These are phyloP conservation scores for Saimiri boliviensis DNA, from an alignment of 2,113 vertebrate genomes.

Conservation along the genomic window DNA sequence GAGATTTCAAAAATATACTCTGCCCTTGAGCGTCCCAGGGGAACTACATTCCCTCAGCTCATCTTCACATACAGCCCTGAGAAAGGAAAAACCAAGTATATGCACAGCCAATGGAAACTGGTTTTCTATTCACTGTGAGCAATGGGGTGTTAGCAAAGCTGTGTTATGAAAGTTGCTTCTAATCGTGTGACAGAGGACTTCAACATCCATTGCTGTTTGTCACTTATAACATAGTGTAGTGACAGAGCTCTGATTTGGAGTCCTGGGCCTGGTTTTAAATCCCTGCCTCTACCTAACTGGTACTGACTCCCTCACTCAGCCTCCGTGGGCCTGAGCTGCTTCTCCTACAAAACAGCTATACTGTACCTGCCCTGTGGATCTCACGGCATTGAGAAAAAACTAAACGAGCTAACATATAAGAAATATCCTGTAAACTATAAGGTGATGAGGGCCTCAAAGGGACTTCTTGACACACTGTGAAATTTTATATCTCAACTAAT, in stretches of 20 bases:
- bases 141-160: neutral
- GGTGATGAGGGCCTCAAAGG: neutral
- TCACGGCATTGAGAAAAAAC: neutral
- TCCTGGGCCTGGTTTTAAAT: neutral
- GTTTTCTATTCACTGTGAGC: neutral
- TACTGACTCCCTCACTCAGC: neutral
- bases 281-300: neutral
- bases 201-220: neutral
- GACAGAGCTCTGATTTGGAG: neutral
- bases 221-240: rapidly evolving
- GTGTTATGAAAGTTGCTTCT: neutral
- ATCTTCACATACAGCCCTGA: neutral
- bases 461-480: neutral
- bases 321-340: neutral
- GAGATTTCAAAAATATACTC: neutral
- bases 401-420: neutral
- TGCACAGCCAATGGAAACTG: neutral
- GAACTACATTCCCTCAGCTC: neutral
- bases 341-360: neutral
- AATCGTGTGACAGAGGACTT: neutral
- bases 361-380: neutral
- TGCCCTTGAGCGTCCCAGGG: neutral
- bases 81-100: neutral
- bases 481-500: neutral
- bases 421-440: neutral